Conservation (phyloP, 2,888 invertebrate genomes). For the Hirtodrosophila confusa region DNA sequence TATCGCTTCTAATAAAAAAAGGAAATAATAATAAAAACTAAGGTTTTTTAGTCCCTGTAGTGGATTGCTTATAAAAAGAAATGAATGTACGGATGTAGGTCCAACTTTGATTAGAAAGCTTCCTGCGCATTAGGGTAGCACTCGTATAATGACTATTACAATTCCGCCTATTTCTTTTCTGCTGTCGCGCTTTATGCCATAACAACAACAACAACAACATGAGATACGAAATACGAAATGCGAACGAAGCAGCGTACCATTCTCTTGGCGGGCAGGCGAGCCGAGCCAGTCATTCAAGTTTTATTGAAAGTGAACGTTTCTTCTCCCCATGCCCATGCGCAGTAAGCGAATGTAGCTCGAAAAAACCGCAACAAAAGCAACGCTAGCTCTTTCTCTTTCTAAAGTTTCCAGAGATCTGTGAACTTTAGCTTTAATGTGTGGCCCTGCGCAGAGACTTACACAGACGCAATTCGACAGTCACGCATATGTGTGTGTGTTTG, state of each 20-base stretch:
- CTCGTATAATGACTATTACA: slow-evolving; percentile 18
- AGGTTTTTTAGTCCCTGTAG: too few relatives aligned
- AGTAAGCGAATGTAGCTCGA: slow-evolving; percentile 16
- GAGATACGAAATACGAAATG: background rate
- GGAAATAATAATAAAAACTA: too few relatives aligned
- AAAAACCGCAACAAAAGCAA: slow-evolving; percentile 62
- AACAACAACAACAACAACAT: slow-evolving; percentile 14
- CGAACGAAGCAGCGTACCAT: slow-evolving; percentile 47
- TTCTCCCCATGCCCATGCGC: slow-evolving; percentile 49
- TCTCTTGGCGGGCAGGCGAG: slow-evolving; percentile 36
- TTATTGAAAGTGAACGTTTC: slow-evolving; percentile 76
- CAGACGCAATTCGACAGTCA: slow-evolving; percentile 15
- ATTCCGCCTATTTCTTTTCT: slow-evolving; percentile 32
- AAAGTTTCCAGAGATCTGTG: slow-evolving; percentile 73
- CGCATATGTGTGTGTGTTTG: slow-evolving; percentile 11
- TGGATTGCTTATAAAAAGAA: too few relatives aligned
- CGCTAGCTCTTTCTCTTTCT: slow-evolving; percentile 68
- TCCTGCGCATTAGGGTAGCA: slow-evolving; percentile 11
- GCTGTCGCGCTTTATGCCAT: slow-evolving; percentile 47
- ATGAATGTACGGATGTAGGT: background rate
- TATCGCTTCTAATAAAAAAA: too few relatives aligned
- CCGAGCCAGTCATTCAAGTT: slow-evolving; percentile 74
- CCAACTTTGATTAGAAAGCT: slow-evolving; percentile 16
- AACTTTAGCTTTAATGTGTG: slow-evolving; percentile 73
- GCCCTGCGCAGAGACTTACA: slow-evolving; percentile 56